These are phyloP conservation scores for Pocillopora verrucosa DNA, from an alignment of 64 coral and sea anemone species.

Conservation along the genomic window DNA sequence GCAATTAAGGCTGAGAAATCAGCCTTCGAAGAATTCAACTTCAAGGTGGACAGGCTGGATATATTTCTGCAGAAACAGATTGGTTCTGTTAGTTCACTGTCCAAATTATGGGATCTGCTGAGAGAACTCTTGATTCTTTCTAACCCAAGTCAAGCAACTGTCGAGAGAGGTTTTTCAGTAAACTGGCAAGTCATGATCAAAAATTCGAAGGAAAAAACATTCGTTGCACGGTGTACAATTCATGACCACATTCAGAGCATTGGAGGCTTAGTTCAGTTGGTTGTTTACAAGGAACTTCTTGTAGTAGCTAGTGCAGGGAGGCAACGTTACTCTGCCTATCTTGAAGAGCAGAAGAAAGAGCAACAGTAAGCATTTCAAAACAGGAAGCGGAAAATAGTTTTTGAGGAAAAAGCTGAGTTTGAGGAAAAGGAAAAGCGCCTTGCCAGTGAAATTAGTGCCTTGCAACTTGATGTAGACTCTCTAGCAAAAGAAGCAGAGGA, in stretches of 20 bases:
- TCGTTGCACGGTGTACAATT: constrained; percentile 57
- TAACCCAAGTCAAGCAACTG: constrained; percentile 50
- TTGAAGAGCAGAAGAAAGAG: constrained; percentile 48
- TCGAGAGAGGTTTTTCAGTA: constrained; percentile 75
- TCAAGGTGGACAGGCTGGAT: constrained; percentile 57
- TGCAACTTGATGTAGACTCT: constrained; percentile 47
- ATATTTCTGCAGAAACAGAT: constrained; percentile 68
- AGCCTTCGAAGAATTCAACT: constrained; percentile 49
- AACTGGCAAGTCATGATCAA: constrained; percentile 60
- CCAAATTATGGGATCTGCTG: constrained; percentile 52
- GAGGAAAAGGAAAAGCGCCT: constrained; percentile 49
- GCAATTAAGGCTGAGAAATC: constrained; percentile 42
- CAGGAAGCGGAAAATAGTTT: constrained; percentile 44
- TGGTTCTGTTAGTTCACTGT: constrained; percentile 40
- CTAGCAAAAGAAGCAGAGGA: constrained; percentile 39
- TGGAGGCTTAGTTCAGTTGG: constrained; percentile 37
- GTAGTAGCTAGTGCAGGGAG: constrained; percentile 50
- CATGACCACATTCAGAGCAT: constrained; percentile 65
- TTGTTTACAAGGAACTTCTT: constrained; percentile 56
- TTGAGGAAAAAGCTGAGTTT: constrained; percentile 46
- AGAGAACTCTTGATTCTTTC: constrained; percentile 61
- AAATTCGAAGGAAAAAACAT: constrained; percentile 66
- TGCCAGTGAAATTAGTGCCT: constrained; percentile 38
- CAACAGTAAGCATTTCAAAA: constrained; percentile 45
- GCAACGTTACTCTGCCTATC: constrained; percentile 52